phyloP scores from a whole-genome alignment of 2,797 vertebrate genomes.

The Helarctos malayanus region DNA sequence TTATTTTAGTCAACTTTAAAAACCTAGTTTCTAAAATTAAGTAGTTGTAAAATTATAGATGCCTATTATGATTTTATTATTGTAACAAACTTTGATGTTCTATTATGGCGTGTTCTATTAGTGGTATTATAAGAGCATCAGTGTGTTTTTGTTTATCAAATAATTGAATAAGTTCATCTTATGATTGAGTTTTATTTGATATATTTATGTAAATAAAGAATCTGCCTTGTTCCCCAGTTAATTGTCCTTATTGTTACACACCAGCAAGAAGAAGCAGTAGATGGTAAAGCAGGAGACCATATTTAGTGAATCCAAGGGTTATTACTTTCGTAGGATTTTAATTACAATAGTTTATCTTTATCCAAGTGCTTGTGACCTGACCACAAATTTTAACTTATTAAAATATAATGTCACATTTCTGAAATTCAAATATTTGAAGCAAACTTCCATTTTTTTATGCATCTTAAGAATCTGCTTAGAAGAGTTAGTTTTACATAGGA shows the following conservation, averaged over 20 bases:
- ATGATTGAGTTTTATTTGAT: neutral
- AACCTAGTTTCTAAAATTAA: conserved; percentile 5
- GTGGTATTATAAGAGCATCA: neutral
- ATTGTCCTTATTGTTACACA: neutral
- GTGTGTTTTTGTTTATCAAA: neutral
- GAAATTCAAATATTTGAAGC: neutral
- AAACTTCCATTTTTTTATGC: neutral
- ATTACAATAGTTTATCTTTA: neutral
- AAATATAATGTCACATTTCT: neutral
- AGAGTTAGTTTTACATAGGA: neutral
- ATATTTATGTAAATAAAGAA: neutral
- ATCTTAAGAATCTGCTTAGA: neutral
- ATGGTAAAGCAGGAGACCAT: neutral
- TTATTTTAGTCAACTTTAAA: conserved; percentile 19
- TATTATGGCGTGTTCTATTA: neutral
- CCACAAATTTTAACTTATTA: conserved; percentile 1
- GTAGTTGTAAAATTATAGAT: neutral
- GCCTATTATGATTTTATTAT: neutral
- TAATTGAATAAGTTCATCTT: neutral
- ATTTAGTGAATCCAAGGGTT: neutral
- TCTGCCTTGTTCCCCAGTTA: neutral
- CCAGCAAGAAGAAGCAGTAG: neutral
- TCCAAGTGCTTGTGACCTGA: neutral
- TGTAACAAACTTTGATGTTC: neutral
- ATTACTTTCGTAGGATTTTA: neutral